Evolutionary conservation across 1,140 invertebrate genomes (phyloP), one percentile per base, ranked within the genome.

Genomic region (Harpegnathos saltator): DNA sequence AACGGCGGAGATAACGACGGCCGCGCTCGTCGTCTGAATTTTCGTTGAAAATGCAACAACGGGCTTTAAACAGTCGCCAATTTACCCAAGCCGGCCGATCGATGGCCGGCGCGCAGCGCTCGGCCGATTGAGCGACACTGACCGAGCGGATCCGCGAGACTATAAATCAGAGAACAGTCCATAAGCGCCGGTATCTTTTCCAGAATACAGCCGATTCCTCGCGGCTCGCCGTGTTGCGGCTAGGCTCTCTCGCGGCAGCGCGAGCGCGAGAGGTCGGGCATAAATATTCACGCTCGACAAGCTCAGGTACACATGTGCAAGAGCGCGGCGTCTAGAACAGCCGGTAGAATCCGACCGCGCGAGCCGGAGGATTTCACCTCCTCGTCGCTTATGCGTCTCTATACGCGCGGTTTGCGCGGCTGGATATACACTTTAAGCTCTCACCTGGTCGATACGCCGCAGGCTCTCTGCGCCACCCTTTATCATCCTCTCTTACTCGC

Each of bases 161-260:
- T 73, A 91, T 91, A 92, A 92, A 92, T 92, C 91, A 91, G 89
- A 91, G 89, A 91, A 89, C 85, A 69, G 63, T 62, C 62, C 71
- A 50, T 24, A 5, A 33, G 84, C 69, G 88, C 38, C 52, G 17
- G 63, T 78, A 56, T 82, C 71, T 89, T 89, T 91, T 91, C 87
- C 90, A 90, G 91, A 92, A 91, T 91, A 88, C 88, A 61, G 78
- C 62, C 84, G 82, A 89, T 90, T 89, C 90, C 90, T 89, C 82
- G n/a, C n/a, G 85, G 75, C 66, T 62, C 59, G 59, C 56, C 58
- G 58, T n/a, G n/a, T 26, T 38, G 77, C 50, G 62, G 29, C 50
- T n/a, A 77, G 29, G 22, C 58, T n/a, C 58, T 33, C 73, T 63
- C 65, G 73, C 84, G 63, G 69, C 80, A 58, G 63, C n/a, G n/a